A percentile compares a stretch with the other conserved stretches of the same genome.
phyloP scores from a whole-genome alignment of 2,888 invertebrate species.

The Dendrolimus houi region DNA sequence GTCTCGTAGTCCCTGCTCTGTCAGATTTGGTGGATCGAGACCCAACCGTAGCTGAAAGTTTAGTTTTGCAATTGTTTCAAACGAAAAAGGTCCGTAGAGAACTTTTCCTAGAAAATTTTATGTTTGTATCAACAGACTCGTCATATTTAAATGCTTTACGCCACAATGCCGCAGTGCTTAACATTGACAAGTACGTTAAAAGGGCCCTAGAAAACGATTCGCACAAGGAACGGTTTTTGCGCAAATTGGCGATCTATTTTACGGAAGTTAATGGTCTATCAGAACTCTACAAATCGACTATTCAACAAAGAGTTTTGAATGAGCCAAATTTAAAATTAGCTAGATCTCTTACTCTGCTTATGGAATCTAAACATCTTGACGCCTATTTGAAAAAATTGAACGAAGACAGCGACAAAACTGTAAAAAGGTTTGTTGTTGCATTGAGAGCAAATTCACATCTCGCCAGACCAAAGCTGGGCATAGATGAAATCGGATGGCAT shows the following conservation, averaged over 20 bases:
- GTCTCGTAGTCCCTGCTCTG: constrained; percentile 19
- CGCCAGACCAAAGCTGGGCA: constrained; percentile 27
- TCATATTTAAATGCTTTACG: constrained; percentile 42
- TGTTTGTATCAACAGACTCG: constrained; percentile 26
- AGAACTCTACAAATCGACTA: constrained; percentile 12
- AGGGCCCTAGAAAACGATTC: constrained; percentile 9
- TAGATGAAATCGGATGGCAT: constrained; percentile 23
- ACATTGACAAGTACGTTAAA: constrained; percentile 20
- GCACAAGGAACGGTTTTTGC: constrained; percentile 21
- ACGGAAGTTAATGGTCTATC: constrained; percentile 34
- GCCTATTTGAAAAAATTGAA: neutral
- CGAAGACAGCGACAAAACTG: constrained; percentile 10
- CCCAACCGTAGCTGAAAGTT: constrained; percentile 7
- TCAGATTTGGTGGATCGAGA: constrained; percentile 19
- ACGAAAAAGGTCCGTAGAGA: constrained; percentile 31
- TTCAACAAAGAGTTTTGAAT: constrained; percentile 7
- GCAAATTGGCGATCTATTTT: constrained; percentile 38
- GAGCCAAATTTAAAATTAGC: constrained; percentile 8
- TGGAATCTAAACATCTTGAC: neutral
- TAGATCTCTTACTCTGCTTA: constrained; percentile 8
- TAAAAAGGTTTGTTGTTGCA: constrained; percentile 19
- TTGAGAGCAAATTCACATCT: constrained; percentile 34
- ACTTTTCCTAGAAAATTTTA: constrained; percentile 31
- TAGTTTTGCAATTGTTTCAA: constrained; percentile 28
- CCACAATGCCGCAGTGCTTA: constrained; percentile 30